Evolutionary conservation across 2,888 invertebrate genomes (phyloP).

Genomic region (Heliconius erato): DNA sequence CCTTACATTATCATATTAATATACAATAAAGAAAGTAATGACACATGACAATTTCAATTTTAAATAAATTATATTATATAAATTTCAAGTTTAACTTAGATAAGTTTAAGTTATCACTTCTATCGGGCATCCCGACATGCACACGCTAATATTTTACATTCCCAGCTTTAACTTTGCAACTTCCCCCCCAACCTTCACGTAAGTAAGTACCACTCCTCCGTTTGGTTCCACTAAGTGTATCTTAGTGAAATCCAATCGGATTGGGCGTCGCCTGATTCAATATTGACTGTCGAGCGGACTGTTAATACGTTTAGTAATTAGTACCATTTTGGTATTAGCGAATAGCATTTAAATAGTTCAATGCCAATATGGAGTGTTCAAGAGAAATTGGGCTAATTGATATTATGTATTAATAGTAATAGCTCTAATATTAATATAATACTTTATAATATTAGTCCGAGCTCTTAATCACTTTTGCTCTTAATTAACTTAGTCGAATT

Average conservation of each 20-base stretch:
- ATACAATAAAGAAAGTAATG: no score
- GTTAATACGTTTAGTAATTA: slow-evolving; percentile 26
- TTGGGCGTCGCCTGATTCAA: slow-evolving; percentile 31
- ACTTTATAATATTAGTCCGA: neutral
- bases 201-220: neutral
- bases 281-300: slow-evolving; percentile 25
- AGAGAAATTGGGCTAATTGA: neutral
- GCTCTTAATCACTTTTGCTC: neutral
- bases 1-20: no score
- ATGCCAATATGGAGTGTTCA: neutral
- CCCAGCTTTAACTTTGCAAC: neutral
- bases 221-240: slow-evolving; percentile 5
- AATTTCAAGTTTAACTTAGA: no score
- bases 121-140: no score
- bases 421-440: neutral
- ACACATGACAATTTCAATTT: no score
- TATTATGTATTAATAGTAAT: neutral
- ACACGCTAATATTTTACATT: neutral
- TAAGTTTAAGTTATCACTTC: no score
- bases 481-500: neutral
- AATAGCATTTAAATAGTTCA: slow-evolving; percentile 14
- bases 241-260: slow-evolving; percentile 33
- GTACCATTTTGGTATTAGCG: slow-evolving; percentile 1
- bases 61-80: no score
- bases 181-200: neutral